Evolutionary conservation across 2,888 invertebrate species (phyloP), one percentile per base, ranked within the genome.

Genomic region (Eumerus sabulonum): DNA sequence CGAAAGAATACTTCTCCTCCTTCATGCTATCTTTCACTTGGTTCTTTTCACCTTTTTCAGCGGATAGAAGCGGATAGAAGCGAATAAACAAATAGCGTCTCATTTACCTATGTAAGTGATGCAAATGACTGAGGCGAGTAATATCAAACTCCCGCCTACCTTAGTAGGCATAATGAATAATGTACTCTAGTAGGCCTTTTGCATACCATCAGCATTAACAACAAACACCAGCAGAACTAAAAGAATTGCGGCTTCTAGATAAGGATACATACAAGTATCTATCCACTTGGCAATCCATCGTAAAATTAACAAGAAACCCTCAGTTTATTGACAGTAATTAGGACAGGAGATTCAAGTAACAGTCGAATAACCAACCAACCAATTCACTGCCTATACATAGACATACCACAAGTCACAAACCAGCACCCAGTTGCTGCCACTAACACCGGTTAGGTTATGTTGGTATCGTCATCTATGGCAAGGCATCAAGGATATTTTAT

Each of bases 301-400:
- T 77, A 77, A 79, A 79, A 79, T 79, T 73, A 79, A 79, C 79
- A 79, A 79, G 68, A 64, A 72, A 54, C 79, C 74, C 74, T 64
- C 63, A 74, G 79, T 79, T 79, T 73, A 79, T 79, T 74, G 79
- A 79, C 74, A 74, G 73, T 68, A 68, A 79, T 79, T 79, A 79
- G 74, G 74, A 60, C 57, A 73, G 60, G 63, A 79, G 68, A 70
- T 53, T 47, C 38, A 73, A 74, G 54, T 59, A 74, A 62, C 71
- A 27, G 27, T 27, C 7, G 27, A 27, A 27, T 27, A 4, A 27
- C 27, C 7, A 27, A 27, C 7, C 40, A 3, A 11, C 40, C 40
- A n/a, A n/a, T n/a, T 40, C 40, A n/a, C 36, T 40, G 11, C 40
- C 40, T 1, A n/a, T n/a, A n/a, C n/a, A n/a, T n/a, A n/a, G n/a